Percentiles rank a stretch among this genome's conserved stretches.
These are phyloP conservation scores for Drosophila lutescens DNA, from an alignment of 2,888 invertebrate genomes.

Conservation along the genomic window DNA sequence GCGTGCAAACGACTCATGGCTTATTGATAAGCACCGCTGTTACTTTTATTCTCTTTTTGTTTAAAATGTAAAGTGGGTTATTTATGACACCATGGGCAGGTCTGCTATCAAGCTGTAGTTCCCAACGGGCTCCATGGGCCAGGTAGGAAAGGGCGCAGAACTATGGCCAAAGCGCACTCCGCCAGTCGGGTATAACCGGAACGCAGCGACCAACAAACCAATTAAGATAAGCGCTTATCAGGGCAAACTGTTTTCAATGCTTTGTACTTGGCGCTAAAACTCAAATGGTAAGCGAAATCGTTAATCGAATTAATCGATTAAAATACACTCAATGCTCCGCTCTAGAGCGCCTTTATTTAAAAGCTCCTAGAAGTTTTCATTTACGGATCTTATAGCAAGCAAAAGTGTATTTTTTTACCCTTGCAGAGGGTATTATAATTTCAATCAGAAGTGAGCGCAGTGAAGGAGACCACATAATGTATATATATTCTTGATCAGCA, in stretches of 20 bases:
- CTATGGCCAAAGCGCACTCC: constrained; percentile 45
- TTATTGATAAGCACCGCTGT: constrained; percentile 59
- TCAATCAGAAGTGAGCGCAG: too few species aligned
- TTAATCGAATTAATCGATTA: constrained; percentile 17
- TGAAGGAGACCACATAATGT: too few species aligned
- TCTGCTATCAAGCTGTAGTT: constrained; percentile 45
- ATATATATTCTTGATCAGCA: too few species aligned
- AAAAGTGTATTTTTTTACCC: too few species aligned
- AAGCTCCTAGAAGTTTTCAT: not conserved
- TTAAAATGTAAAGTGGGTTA: constrained; percentile 75
- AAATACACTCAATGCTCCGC: not conserved
- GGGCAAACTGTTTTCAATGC: constrained; percentile 27
- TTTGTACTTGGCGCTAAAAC: constrained; percentile 21
- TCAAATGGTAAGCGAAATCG: constrained; percentile 7
- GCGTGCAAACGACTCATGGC: constrained; percentile 65
- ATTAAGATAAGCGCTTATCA: constrained; percentile 72
- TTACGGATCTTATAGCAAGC: too few species aligned
- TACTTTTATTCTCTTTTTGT: constrained; percentile 60
- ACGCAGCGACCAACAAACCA: constrained; percentile 41
- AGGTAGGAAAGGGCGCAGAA: constrained; percentile 13
- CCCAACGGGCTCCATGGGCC: constrained; percentile 18
- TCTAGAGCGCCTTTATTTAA: not conserved
- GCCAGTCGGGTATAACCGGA: constrained; percentile 43
- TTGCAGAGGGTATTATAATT: too few species aligned
- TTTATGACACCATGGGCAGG: constrained; percentile 45